Base-by-base conservation (phyloP, 2,113 vertebrate species). In the Antechinus flavipes region DNA sequence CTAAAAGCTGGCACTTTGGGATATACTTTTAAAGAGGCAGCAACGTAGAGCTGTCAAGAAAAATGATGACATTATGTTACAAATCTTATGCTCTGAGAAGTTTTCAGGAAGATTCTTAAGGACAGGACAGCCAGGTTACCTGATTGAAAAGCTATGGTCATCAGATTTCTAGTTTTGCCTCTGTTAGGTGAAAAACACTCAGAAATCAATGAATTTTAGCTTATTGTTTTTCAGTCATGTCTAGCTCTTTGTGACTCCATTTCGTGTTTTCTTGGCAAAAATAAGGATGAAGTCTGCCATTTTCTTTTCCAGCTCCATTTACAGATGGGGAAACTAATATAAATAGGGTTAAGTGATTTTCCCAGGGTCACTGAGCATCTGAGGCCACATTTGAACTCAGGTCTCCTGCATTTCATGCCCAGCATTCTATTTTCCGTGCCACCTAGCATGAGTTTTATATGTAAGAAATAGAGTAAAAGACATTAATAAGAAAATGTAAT, bases 1-100 rank as follows among this genome's bases (percentile, higher is more conserved):
- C 91, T 94, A 92, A 68, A 96, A 96, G n/a, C n/a, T 93, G 61
- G 68, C 68, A 35, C 19, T 96, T 96, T 56, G 19, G 27, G 94
- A 95, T 91, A 27, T 94, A 94, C 54, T 89, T 95, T 91, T 97
- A 89, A 95, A 52, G 95, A 93, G 94, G 94, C 16, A 96, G 54
- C 25, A 50, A 93, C 90, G 93, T 11, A 26, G 30, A 52, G 35
- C 30, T 94, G 90, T 93, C 84, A 96, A 89, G 56, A 90, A 95
- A 97, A 97, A 94, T 84, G 58, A 93, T 91, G 93, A 96, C 68
- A 61, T 95, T 93, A 95, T 49, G n/a, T 46, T 27, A 23, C 30
- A 58, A 89, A 47, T 0, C 23, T 42, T 23, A 30, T 30, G 24
- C 0, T 47, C 25, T 90, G 91, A 53, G 76, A 52, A 92, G 90